phyloP scores from a whole-genome alignment of 2,797 vertebrate species.

The Neopelma chrysocephalum region DNA sequence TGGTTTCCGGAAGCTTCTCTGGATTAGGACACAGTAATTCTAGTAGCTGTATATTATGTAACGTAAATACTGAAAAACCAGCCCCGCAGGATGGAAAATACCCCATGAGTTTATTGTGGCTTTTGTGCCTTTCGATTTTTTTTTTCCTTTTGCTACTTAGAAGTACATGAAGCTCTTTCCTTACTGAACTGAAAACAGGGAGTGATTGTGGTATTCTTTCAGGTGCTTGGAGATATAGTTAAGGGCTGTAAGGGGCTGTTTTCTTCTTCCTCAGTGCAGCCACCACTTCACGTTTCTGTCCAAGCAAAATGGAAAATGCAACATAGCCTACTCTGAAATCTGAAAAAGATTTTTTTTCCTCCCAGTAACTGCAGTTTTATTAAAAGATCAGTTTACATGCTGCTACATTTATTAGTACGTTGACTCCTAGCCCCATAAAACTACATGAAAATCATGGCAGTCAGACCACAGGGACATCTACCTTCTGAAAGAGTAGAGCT shows the following conservation, averaged over 20 bases:
- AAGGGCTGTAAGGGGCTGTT: not conserved
- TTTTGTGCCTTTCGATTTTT: not conserved
- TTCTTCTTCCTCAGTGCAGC: slow-evolving; percentile 14
- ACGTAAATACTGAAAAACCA: slow-evolving; percentile 22
- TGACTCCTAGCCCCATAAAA: slow-evolving; percentile 15
- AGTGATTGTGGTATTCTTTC: slow-evolving; percentile 47
- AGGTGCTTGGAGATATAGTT: slow-evolving; percentile 28
- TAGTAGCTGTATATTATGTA: slow-evolving; percentile 48
- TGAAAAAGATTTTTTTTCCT: not conserved
- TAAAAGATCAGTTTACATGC: slow-evolving; percentile 47
- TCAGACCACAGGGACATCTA: slow-evolving; percentile 5
- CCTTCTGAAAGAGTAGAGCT: not conserved
- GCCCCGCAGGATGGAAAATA: slow-evolving; percentile 22
- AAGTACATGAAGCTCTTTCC: not conserved
- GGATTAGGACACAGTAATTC: slow-evolving; percentile 38
- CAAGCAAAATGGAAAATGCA: slow-evolving; percentile 58
- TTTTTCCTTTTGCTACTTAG: not conserved
- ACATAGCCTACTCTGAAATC: not conserved
- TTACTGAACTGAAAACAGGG: not conserved
- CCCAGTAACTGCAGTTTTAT: slow-evolving; percentile 32
- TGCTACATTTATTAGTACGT: slow-evolving; percentile 3
- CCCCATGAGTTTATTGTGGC: not conserved
- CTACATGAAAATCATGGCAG: not conserved
- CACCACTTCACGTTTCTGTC: slow-evolving; percentile 27
- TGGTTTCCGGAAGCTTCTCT: slow-evolving; percentile 43